Conservation (phyloP, 2,888 invertebrate species). For the Andrena haemorrhoa region DNA sequence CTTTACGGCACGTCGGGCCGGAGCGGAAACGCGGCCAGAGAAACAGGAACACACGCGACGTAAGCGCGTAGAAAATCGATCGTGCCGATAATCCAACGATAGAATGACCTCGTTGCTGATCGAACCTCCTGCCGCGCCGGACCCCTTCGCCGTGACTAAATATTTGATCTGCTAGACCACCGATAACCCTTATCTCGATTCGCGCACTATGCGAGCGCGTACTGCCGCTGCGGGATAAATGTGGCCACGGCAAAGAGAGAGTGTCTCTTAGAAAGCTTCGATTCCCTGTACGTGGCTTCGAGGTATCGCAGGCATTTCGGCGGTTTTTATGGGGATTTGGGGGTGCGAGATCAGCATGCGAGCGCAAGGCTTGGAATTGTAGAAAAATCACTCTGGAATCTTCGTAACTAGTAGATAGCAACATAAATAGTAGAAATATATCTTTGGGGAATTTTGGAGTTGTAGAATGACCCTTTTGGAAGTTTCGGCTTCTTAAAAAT, state of each 20-base stretch:
- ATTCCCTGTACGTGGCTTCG: not conserved
- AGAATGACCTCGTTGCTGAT: slow-evolving; percentile 63
- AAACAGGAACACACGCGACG: slow-evolving; percentile 24
- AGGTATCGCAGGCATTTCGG: too few relatives aligned
- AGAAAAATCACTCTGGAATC: too few relatives aligned
- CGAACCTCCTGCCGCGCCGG: slow-evolving; percentile 41
- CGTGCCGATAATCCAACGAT: slow-evolving; percentile 61
- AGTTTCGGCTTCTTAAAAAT: too few relatives aligned
- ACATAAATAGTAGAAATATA: too few relatives aligned
- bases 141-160: slow-evolving; percentile 59
- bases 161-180: slow-evolving; percentile 68
- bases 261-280: slow-evolving; percentile 10
- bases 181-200: slow-evolving; percentile 68
- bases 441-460: too few relatives aligned
- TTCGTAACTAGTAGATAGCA: too few relatives aligned
- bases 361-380: too few relatives aligned
- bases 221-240: slow-evolving; percentile 25
- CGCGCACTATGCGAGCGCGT: slow-evolving; percentile 41
- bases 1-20: slow-evolving; percentile 1
- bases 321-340: too few relatives aligned
- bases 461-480: too few relatives aligned
- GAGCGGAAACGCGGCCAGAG: slow-evolving; percentile 11
- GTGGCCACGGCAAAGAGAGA: not conserved
- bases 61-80: slow-evolving; percentile 63
- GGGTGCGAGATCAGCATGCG: too few relatives aligned